phyloP scores from a whole-genome alignment of 2,113 vertebrate species.

The Gavialis gangeticus region DNA sequence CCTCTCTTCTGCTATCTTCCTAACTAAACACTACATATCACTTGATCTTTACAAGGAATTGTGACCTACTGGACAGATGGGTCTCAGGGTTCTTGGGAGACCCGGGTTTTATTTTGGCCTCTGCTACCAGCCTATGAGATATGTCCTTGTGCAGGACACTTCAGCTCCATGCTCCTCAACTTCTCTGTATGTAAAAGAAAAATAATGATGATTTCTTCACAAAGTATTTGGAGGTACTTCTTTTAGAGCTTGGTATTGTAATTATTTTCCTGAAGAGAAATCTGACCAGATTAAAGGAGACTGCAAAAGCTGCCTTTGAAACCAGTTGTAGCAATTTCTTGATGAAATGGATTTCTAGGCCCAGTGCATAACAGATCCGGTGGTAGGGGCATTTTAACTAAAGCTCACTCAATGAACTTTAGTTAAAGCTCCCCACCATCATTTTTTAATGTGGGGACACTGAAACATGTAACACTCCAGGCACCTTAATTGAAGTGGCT shows the following conservation, averaged over 20 bases:
- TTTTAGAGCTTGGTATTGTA: background rate
- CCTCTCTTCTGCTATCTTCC: background rate
- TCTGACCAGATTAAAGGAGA: background rate
- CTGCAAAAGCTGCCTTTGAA: background rate
- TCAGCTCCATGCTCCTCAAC: background rate
- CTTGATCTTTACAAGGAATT: no score
- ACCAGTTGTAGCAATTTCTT: background rate
- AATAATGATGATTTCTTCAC: background rate
- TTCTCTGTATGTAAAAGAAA: background rate
- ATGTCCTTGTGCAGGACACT: background rate
- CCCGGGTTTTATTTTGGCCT: background rate
- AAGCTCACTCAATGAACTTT: no score
- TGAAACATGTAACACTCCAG: no score
- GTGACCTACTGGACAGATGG: fast-evolving
- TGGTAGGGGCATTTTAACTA: no score
- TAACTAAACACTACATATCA: fast-evolving
- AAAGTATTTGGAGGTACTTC: background rate
- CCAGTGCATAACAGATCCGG: conserved; percentile 10
- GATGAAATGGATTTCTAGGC: conserved; percentile 30
- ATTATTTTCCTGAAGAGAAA: background rate
- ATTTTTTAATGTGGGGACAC: no score
- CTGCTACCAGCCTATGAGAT: background rate
- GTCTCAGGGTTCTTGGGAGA: background rate
- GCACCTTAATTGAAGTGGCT: no score
- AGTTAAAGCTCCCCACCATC: no score